Base-by-base conservation (phyloP, 2,113 vertebrate species). In the Leptobrachium ailaonicum region DNA sequence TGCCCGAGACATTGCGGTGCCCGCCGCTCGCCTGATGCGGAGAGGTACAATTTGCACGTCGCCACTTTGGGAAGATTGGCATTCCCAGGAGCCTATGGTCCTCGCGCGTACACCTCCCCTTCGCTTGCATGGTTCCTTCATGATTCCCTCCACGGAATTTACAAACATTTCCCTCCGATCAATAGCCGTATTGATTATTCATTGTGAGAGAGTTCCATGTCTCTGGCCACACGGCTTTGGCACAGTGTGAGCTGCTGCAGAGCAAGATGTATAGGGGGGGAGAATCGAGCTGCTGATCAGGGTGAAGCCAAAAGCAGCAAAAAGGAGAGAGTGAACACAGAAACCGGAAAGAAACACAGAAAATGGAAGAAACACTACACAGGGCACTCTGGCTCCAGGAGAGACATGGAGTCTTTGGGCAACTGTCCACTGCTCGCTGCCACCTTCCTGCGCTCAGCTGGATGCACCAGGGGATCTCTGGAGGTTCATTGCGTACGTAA, bases 131-230 rank as follows among this genome's bases (percentile, higher is more conserved):
- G 54, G 72, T 71, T 75, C 53, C 64, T 81, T 81, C 71, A 75
- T 75, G 73, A 70, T 80, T 83, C 80, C 88, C 92, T 91, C 91
- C 92, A 90, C 92, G 92, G 92, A 93, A 94, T 94, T 94, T 94
- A 93, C 92, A 93, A 94, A 94, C 93, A 93, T 94, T 93, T 93
- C 84, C 92, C 86, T 73, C 91, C 86, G 92, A 94, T 94, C 93
- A 93, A 94, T 94, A 94, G 90, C 89, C 85, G 89, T 93, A 94
- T 94, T 93, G 93, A 94, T 94, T 93, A 93, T 92, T 93, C 93
- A 92, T 94, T 93, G 92, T 90, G 90, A 92, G 92, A 80, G 86
- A 93, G 90, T 87, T 88, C 88, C 91, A 92, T 91, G 92, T 92
- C 90, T 94, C 94, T 91, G 93, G 92, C 87, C 92, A 92, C 92